Base-by-base conservation (phyloP, 1,140 invertebrate genomes). In the Lithobius niger region DNA sequence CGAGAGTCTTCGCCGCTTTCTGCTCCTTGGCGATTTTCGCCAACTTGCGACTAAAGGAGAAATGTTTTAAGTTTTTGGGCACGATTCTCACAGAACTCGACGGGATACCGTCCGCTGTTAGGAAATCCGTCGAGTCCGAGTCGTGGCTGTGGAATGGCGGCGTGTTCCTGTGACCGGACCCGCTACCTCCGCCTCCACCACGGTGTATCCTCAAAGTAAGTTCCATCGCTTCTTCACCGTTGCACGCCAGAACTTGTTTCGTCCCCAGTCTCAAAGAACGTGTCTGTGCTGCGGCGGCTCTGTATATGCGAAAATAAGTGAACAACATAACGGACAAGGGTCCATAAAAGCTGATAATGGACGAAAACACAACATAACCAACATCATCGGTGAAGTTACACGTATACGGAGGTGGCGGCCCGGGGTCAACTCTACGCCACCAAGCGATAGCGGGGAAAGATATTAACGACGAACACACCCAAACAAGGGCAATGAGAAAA, bases 311-410 rank as follows among this genome's bases (percentile, higher is more conserved):
- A 66, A 87, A 93, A 66, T 97, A 97, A 1, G 94, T 94, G 66
- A 94, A 92, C n/a, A 95, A 83, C 96, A 99, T 99, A 3, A 99
- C 89, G 64, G 96, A 83, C 19, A 97, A 77, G 1, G 96, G 96
- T 40, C 96, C 76, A 71, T 97, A 98, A 72, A 99, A 99, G 27
- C 91, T 96, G 62, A 98, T 92, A 47, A 88, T 90, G 1, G 95
- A 98, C 1, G 88, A 92, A 71, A 94, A 93, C 63, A 94, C 82
- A 44, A 94, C 73, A 65, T 95, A 95, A 18, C 86, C 88, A 44
- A 92, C 71, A 68, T 93, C 86, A 67, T 93, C 86, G 52, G 91
- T 94, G 65, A 95, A 95, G 13, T 86, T 85, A 68, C 90, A 95
- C 67, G 87, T 59, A 21, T 60, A 61, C 6, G 56, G 47, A 1